phyloP scores from a whole-genome alignment of 2,113 vertebrate genomes.

The Vulpes lagopus region DNA sequence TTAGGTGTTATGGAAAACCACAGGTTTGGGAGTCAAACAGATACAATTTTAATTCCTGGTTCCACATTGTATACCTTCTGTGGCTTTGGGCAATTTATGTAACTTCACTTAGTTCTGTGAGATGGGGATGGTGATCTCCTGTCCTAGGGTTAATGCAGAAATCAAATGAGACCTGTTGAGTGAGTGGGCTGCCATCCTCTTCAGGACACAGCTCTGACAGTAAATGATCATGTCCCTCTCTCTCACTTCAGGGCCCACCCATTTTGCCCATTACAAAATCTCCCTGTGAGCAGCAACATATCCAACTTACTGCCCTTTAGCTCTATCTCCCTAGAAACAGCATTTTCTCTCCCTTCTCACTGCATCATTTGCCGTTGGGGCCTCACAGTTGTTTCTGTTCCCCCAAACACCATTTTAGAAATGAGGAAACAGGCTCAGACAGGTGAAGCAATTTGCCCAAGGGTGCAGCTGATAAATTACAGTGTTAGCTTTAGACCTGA shows the following conservation, averaged over 20 bases:
- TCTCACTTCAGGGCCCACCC: not conserved
- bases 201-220: not conserved
- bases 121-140: not conserved
- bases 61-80: not conserved
- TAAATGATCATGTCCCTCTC: not conserved
- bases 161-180: not conserved
- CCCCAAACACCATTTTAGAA: not conserved
- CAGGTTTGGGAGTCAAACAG: slow-evolving; percentile 48
- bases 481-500: not conserved
- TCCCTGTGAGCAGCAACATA: not conserved
- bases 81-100: slow-evolving; percentile 54
- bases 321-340: not conserved
- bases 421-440: not conserved
- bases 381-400: not conserved
- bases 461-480: not conserved
- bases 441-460: not conserved
- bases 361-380: not conserved
- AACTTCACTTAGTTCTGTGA: not conserved
- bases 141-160: not conserved
- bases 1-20: slow-evolving; percentile 37
- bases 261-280: not conserved
- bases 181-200: not conserved
- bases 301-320: not conserved
- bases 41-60: slow-evolving; percentile 28
- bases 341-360: not conserved